Base-by-base conservation (phyloP, 1,140 invertebrate species). In the Halictus rubicundus region DNA sequence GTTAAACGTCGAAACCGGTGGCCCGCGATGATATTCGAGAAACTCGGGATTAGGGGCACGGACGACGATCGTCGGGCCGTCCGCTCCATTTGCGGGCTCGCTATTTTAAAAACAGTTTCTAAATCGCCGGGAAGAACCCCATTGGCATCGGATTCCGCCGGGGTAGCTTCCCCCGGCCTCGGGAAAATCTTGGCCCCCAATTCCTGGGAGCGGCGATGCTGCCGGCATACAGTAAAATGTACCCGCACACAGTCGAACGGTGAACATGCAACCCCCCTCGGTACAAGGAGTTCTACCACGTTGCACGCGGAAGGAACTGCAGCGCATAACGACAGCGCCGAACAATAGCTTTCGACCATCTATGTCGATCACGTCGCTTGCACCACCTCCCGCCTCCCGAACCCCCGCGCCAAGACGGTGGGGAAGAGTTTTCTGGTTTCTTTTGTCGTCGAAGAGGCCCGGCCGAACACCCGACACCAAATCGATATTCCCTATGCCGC, bases 401-500 rank as follows among this genome's bases (percentile, higher is more conserved):
- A 9, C 39, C 42, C 10, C 42, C 10, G 2, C 42, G 42, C 10
- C 10, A 27, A 25, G 64, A 49, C 6, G 39, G 52, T n/a, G 39
- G 21, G 7, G 37, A 23, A 60, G 69, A 57, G 39, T 80, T 80
- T 39, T 37, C 78, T 61, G 27, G 52, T 68, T 60, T 68, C 63
- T 68, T 68, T 68, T 68, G 78, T 74, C 71, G 70, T n/a, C 14
- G 52, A 61, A 21, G 39, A 80, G 71, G 39, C 42, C 42, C 16
- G 27, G 14, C 32, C 8, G 59, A 52, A 61, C 59, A 21, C 59
- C 70, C 77, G 70, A 66, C 70, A 60, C 27, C 61, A 71, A 80
- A 80, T 80, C 78, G 71, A 80, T 80, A 74, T 80, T 80, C 78
- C 37, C 61, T 23, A 27, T 65, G 23, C 39, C 78, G 77, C 77